Evolutionary conservation across 2,113 vertebrate genomes (phyloP), one percentile per base, ranked within the genome.

Genomic region (Amazona guildingii): DNA sequence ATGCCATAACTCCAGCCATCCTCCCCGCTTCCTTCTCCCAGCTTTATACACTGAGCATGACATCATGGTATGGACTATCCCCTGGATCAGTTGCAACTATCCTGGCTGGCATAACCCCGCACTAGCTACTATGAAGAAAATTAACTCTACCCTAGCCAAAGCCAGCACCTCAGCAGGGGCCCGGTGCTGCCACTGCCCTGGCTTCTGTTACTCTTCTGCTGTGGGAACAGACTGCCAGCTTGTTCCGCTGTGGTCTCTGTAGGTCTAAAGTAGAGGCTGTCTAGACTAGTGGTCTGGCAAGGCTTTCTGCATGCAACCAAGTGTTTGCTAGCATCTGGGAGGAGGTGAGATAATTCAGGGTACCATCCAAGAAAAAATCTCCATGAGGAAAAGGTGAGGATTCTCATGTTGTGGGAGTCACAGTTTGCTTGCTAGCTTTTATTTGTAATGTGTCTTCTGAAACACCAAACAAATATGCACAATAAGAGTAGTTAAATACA

Each of bases 391-490:
- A 33, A 87, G 23, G 14, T 4, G 33, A 5, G 25, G 17, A 8
- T 80, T 70, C 49, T 90, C 19, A 39, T 0, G 1, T 37, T 8
- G 5, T 17, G 10, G 44, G 8, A 54, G 49, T 49, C 4, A 7
- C 16, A 6, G 44, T 73, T 73, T 59, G 6, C 46, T 79, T 77
- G 27, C 46, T 31, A 12, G 31, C 37, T 86, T 69, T 62, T 31
- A n/a, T 74, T 69, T 43, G 18, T 69, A 62, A 18, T 9, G 11
- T 62, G 28, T 29, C 29, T 62, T 82, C 19, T 82, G 25, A 68
- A 43, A 16, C 6, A 6, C 11, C 2, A 68, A 12, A 70, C 41
- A 52, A 37, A 41, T 33, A 10, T 1, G 9, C 11, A 11, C 1
- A 0, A 63, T 75, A 11, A 67, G 31, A 51, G 33, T 39, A 86